phyloP scores from a whole-genome alignment of 2,113 vertebrate genomes.

The Hydropotes inermis region DNA sequence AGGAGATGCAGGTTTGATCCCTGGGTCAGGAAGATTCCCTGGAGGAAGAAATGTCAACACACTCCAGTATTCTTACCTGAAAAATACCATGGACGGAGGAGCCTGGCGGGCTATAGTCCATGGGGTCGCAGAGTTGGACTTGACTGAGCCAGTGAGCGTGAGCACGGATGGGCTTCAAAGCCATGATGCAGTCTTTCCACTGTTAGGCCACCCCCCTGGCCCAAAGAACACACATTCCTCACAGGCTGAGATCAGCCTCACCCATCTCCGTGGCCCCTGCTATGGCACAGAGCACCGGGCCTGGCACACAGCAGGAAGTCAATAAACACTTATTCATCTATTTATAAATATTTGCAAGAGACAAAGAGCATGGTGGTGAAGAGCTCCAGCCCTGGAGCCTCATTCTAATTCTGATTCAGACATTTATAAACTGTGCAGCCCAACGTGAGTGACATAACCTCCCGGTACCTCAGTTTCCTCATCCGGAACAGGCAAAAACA shows the following conservation, averaged over 20 bases:
- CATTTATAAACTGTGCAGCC: background rate
- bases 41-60: background rate
- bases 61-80: background rate
- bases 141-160: background rate
- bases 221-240: background rate
- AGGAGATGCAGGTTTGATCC: background rate
- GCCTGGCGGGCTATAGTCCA: background rate
- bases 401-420: conserved; percentile 27
- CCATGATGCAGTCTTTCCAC: background rate
- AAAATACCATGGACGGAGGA: background rate
- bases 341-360: conserved; percentile 42
- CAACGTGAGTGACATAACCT: background rate
- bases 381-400: background rate
- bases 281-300: background rate
- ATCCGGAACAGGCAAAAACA: background rate
- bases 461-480: background rate
- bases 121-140: background rate
- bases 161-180: background rate
- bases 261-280: background rate
- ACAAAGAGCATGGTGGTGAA: background rate
- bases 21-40: background rate
- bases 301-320: background rate
- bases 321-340: background rate
- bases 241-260: background rate
- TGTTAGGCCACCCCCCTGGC: background rate